phyloP scores from a whole-genome alignment of 2,113 vertebrate species.

The Casuarius casuarius region DNA sequence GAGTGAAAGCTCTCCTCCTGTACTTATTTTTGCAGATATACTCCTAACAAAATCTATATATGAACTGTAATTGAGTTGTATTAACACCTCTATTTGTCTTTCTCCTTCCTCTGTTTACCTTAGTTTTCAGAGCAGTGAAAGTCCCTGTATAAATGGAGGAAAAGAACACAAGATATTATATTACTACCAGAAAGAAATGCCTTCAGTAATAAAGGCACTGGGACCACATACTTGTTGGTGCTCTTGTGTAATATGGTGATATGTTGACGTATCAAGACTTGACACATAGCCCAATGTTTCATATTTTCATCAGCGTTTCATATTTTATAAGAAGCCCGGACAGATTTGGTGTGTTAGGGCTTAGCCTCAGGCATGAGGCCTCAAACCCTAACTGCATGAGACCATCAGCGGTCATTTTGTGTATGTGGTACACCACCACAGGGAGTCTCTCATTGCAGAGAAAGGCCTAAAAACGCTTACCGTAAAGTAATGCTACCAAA shows the following conservation, averaged over 20 bases:
- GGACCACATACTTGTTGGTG: fast-evolving
- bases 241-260: fast-evolving
- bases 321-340: not conserved
- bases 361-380: fast-evolving
- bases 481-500: not conserved
- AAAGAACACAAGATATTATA: not conserved
- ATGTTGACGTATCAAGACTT: fast-evolving
- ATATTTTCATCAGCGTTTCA: fast-evolving
- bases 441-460: not conserved
- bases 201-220: fast-evolving
- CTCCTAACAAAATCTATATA: not conserved
- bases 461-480: not conserved
- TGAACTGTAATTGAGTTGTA: not conserved
- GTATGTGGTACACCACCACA: fast-evolving
- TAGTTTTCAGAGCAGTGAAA: fast-evolving
- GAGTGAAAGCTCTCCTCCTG: not conserved
- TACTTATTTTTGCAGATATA: not conserved
- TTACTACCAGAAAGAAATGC: not conserved
- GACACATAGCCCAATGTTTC: fast-evolving
- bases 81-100: not conserved
- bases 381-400: not conserved
- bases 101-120: not conserved
- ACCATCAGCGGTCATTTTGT: fast-evolving
- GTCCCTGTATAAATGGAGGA: not conserved
- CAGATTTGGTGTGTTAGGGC: fast-evolving